These are phyloP conservation scores for Paracanthobrama guichenoti DNA, from an alignment of 2,113 vertebrate genomes.

Conservation along the genomic window DNA sequence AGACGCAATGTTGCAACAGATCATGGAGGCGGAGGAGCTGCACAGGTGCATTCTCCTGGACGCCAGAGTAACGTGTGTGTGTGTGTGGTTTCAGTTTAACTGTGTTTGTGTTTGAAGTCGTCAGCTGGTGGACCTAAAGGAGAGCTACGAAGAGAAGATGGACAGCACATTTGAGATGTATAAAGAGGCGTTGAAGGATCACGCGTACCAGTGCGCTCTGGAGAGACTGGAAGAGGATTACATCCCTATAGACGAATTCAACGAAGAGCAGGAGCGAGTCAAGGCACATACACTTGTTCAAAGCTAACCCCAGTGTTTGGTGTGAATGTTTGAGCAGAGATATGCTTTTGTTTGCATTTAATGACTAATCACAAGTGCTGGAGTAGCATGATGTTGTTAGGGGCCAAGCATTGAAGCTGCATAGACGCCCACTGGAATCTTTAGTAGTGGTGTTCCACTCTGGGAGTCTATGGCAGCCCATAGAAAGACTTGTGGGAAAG, in stretches of 20 bases:
- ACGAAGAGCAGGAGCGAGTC: conserved; percentile 81
- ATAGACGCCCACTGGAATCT: too few species aligned
- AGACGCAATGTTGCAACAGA: conserved; percentile 83
- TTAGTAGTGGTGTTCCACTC: too few species aligned
- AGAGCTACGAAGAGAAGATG: conserved; percentile 84
- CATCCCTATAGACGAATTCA: conserved; percentile 82
- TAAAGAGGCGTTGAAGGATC: conserved; percentile 87
- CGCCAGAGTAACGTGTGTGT: too few species aligned
- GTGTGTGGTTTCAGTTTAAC: too few species aligned
- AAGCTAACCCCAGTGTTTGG: neutral
- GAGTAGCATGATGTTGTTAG: too few species aligned
- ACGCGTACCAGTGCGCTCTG: conserved; percentile 84
- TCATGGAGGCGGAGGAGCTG: conserved; percentile 82
- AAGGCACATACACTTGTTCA: conserved; percentile 68
- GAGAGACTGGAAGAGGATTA: conserved; percentile 83
- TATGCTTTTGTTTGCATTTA: too few species aligned
- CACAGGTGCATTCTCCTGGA: conserved; percentile 73
- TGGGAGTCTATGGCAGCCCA: too few species aligned
- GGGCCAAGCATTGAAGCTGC: too few species aligned
- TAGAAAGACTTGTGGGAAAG: neutral
- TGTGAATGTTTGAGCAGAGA: neutral
- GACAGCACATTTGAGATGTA: conserved; percentile 90
- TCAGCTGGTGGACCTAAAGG: conserved; percentile 83
- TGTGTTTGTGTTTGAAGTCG: conserved; percentile 67
- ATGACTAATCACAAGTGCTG: too few species aligned